Conservation (phyloP, 2,113 vertebrate genomes). For the Stomatorhinus ivindoensis region DNA sequence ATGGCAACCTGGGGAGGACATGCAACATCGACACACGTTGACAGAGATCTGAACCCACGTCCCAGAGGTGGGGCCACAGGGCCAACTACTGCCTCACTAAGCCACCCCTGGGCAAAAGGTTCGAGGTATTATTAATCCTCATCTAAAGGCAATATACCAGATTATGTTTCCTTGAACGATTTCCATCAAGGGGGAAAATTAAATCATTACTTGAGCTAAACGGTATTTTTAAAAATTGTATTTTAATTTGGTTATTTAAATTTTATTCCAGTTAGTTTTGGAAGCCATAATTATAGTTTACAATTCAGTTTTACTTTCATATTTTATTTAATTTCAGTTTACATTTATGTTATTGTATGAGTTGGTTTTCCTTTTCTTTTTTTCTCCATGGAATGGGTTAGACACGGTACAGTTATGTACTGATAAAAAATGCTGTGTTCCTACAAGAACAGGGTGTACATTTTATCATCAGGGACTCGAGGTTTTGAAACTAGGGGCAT, state of each 20-base stretch:
- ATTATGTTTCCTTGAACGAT: not conserved
- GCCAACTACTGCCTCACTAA: too few relatives aligned
- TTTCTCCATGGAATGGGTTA: not conserved
- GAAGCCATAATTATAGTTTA: not conserved
- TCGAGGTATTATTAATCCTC: too few relatives aligned
- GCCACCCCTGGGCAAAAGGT: too few relatives aligned
- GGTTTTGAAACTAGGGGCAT: not conserved
- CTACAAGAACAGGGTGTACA: not conserved
- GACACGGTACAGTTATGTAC: not conserved
- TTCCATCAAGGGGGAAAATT: too few relatives aligned
- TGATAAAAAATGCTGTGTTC: not conserved
- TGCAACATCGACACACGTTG: too few relatives aligned
- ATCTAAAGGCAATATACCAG: not conserved
- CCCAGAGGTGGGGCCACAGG: too few relatives aligned
- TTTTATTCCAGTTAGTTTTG: not conserved
- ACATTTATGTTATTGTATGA: not conserved
- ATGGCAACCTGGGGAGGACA: too few relatives aligned
- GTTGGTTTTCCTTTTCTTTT: not conserved
- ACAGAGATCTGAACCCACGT: too few relatives aligned
- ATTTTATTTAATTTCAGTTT: not conserved
- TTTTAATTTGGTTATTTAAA: too few relatives aligned
- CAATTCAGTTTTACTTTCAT: not conserved
- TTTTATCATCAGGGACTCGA: not conserved
- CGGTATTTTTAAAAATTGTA: not conserved
- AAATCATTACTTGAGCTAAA: not conserved